Conservation (phyloP, 2,888 invertebrate genomes). For the Dolichomitus sp. region DNA sequence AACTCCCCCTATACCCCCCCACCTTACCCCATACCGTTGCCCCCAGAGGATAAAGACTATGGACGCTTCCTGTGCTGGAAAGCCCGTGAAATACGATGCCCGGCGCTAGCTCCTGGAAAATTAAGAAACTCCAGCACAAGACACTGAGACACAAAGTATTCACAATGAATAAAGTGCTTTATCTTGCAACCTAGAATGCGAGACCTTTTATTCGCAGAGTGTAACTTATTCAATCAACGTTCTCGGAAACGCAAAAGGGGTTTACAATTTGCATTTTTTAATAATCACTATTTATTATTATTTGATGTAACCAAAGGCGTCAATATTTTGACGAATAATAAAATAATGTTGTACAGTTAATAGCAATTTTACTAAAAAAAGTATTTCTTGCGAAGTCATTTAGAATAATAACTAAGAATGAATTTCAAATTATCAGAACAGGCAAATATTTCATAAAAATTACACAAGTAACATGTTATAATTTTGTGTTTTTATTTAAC, state of each 20-base stretch:
- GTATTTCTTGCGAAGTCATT: too few species aligned
- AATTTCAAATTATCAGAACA: too few species aligned
- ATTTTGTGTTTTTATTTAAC: too few species aligned
- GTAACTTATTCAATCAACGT: slow-evolving; percentile 34
- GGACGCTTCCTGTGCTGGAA: slow-evolving; percentile 70
- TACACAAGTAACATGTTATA: too few species aligned
- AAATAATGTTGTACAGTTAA: neutral
- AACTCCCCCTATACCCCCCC: slow-evolving; percentile 51
- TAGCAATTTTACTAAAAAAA: too few species aligned
- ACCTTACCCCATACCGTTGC: neutral
- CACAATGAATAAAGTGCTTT: slow-evolving; percentile 52
- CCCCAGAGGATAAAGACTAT: slow-evolving; percentile 68
- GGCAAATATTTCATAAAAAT: too few species aligned
- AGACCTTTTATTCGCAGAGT: slow-evolving; percentile 7
- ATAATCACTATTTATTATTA: neutral
- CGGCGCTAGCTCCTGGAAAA: slow-evolving; percentile 48
- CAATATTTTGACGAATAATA: neutral
- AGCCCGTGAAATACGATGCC: slow-evolving; percentile 66
- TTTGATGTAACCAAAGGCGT: neutral
- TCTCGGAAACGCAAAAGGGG: too few species aligned
- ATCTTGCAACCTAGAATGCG: slow-evolving; percentile 16
- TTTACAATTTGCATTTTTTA: neutral
- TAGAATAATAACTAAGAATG: too few species aligned
- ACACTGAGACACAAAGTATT: slow-evolving; percentile 45
- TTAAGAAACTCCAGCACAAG: slow-evolving; percentile 55